phyloP scores from a whole-genome alignment of 2,888 invertebrate species.

The Automeris io region DNA sequence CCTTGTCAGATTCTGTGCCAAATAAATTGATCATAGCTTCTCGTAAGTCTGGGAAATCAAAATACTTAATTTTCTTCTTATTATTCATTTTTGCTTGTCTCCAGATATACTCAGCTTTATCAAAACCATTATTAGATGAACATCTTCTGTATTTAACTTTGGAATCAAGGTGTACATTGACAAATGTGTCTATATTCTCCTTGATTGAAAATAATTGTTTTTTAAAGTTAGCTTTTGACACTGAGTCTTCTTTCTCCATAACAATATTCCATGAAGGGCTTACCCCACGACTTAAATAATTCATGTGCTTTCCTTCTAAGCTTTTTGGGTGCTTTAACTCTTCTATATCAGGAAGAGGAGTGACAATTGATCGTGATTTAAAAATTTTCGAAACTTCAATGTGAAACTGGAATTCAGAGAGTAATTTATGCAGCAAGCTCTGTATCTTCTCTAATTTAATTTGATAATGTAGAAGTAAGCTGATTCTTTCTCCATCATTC shows the following conservation, averaged over 20 bases:
- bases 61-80: slow-evolving; percentile 56
- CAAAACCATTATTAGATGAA: slow-evolving; percentile 17
- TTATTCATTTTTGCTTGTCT: slow-evolving; percentile 31
- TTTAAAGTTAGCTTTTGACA: slow-evolving; percentile 44
- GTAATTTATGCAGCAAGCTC: slow-evolving; percentile 42
- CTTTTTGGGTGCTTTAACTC: slow-evolving; percentile 30
- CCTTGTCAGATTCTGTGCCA: slow-evolving; percentile 20
- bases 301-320: slow-evolving; percentile 29
- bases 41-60: slow-evolving; percentile 57
- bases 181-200: slow-evolving; percentile 44
- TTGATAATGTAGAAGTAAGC: slow-evolving; percentile 47
- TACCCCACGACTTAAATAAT: slow-evolving; percentile 27
- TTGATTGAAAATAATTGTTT: slow-evolving; percentile 50
- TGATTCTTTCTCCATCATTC: slow-evolving; percentile 50
- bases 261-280: slow-evolving; percentile 58
- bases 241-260: slow-evolving; percentile 47
- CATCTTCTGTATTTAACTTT: slow-evolving; percentile 15
- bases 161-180: slow-evolving; percentile 32
- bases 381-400: slow-evolving; percentile 65
- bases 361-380: slow-evolving; percentile 36
- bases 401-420: slow-evolving; percentile 59
- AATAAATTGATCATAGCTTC: slow-evolving; percentile 58
- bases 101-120: slow-evolving; percentile 27
- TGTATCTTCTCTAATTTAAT: slow-evolving; percentile 53
- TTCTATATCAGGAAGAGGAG: slow-evolving; percentile 31